These are phyloP conservation scores for Euphonia xanthogaster DNA, from an alignment of 2,797 vertebrate genomes.

Conservation along the genomic window DNA sequence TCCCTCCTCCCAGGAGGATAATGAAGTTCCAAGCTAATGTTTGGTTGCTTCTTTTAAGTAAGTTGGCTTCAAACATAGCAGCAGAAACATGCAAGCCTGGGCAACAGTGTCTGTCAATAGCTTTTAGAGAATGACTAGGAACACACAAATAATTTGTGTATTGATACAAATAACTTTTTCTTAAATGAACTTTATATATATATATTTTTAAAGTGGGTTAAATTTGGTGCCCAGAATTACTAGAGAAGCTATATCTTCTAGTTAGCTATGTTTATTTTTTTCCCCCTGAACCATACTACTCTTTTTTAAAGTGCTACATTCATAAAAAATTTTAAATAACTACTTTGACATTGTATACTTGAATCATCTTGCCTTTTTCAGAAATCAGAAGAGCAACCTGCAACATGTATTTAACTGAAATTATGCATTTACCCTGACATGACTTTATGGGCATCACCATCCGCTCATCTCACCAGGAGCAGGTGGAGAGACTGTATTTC, in stretches of 20 bases:
- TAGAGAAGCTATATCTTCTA: background rate
- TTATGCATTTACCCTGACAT: background rate
- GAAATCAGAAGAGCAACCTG: conserved; percentile 1
- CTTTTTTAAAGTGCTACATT: conserved; percentile 47
- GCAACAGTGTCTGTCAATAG: background rate
- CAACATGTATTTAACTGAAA: background rate
- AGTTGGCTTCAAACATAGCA: conserved; percentile 6
- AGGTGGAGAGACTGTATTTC: background rate
- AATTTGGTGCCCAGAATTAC: conserved; percentile 26
- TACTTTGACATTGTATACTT: conserved; percentile 2
- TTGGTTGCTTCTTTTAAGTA: conserved; percentile 15
- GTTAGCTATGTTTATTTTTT: background rate
- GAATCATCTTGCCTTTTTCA: conserved; percentile 6
- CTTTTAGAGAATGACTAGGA: conserved; percentile 15
- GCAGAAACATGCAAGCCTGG: conserved; percentile 51
- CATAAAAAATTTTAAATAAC: background rate
- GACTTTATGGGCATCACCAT: background rate
- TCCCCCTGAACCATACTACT: background rate
- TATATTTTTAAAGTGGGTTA: background rate
- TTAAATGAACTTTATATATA: background rate
- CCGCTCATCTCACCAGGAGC: background rate
- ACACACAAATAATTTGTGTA: background rate
- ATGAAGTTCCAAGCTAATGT: conserved; percentile 2
- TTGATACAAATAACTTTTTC: background rate
- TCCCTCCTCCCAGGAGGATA: background rate